Evolutionary conservation across 2,888 invertebrate species (phyloP).

Genomic region (Julus scanicus): DNA sequence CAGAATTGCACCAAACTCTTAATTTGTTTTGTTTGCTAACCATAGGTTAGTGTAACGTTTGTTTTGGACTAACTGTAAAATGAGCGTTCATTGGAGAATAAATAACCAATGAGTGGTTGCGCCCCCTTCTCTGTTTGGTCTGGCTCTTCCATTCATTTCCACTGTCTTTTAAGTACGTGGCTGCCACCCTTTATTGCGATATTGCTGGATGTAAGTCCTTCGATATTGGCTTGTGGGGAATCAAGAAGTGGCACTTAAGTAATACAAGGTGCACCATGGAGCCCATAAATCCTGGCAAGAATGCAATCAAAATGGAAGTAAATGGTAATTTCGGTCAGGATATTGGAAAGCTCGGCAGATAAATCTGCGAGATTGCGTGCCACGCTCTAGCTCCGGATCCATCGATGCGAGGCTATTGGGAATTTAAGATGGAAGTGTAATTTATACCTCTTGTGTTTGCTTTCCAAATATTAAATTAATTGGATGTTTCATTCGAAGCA

Average conservation of each 20-base stretch:
- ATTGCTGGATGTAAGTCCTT: constrained; percentile 23
- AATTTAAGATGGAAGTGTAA: constrained; percentile 42
- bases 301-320: constrained; percentile 42
- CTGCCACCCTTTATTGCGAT: constrained; percentile 42
- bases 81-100: neutral
- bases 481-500: constrained; percentile 37
- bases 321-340: constrained; percentile 42
- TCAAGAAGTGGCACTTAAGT: constrained; percentile 42
- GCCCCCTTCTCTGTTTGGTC: neutral
- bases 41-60: neutral
- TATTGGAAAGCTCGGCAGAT: constrained; percentile 39
- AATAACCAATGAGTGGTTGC: neutral
- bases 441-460: constrained; percentile 38
- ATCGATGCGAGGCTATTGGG: constrained; percentile 42
- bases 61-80: neutral
- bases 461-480: constrained; percentile 42
- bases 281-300: constrained; percentile 39
- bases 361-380: constrained; percentile 38
- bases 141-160: neutral
- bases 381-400: constrained; percentile 8
- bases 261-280: constrained; percentile 42
- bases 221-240: constrained; percentile 42
- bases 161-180: constrained; percentile 36
- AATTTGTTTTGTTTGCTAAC: neutral
- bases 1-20: neutral